Evolutionary conservation across 2,113 vertebrate genomes (phyloP).

Genomic region (Forbesichthys agassizii): DNA sequence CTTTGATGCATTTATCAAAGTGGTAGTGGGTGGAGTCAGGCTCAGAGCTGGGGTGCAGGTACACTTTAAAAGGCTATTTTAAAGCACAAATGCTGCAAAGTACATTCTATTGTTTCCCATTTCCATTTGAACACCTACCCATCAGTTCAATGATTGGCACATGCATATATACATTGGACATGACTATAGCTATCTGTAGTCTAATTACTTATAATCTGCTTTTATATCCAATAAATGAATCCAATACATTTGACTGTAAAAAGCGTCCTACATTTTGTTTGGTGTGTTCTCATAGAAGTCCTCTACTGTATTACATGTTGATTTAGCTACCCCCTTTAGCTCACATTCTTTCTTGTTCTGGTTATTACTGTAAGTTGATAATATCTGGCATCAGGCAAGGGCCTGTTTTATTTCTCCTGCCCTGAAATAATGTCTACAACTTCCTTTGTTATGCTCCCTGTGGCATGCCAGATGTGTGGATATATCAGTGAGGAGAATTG

Average conservation of each 20-base stretch:
- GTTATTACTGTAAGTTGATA: background rate
- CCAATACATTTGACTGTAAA: constrained; percentile 61
- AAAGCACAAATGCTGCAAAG: constrained; percentile 7
- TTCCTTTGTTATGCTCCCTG: background rate
- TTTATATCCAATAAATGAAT: constrained; percentile 66
- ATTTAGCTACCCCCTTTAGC: background rate
- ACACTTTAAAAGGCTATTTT: constrained; percentile 14
- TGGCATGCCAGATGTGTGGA: too few species aligned
- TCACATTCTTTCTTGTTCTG: background rate
- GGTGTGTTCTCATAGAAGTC: constrained; percentile 3
- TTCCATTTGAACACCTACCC: constrained; percentile 7
- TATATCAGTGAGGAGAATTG: too few species aligned
- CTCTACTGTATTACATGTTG: background rate
- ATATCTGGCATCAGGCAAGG: background rate
- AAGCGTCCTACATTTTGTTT: constrained; percentile 19
- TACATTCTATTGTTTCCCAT: constrained; percentile 41
- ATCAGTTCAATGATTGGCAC: constrained; percentile 36
- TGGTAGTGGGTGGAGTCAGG: too few species aligned
- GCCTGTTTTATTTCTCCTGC: background rate
- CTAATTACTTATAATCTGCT: constrained; percentile 52
- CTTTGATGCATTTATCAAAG: too few species aligned
- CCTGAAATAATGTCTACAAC: background rate
- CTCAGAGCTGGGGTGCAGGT: too few species aligned
- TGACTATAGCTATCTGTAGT: constrained; percentile 50
- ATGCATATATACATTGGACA: constrained; percentile 41